phyloP scores from a whole-genome alignment of 2,888 invertebrate genomes.

The Sericinus montela region DNA sequence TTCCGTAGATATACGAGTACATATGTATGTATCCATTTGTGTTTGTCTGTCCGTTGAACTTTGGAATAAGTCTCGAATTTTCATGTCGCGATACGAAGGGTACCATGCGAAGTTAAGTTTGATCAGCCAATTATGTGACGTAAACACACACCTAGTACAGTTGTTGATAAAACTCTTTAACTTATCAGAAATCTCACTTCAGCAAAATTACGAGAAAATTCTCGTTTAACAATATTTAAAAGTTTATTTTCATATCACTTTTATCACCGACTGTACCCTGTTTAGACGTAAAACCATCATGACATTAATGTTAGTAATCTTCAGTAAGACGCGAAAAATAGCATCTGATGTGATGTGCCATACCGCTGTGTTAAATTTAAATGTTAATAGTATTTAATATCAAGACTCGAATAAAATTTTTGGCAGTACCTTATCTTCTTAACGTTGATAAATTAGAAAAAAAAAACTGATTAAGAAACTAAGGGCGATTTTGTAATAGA shows the following conservation, averaged over 20 bases:
- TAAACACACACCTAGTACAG: conserved; percentile 25
- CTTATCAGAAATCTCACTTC: conserved; percentile 23
- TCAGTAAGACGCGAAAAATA: conserved; percentile 28
- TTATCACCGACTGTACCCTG: conserved; percentile 34
- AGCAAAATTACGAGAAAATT: conserved; percentile 27
- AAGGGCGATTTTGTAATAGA: conserved; percentile 4
- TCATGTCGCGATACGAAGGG: conserved; percentile 24
- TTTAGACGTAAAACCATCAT: conserved; percentile 49
- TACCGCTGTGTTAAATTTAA: conserved; percentile 52
- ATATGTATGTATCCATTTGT: conserved; percentile 51
- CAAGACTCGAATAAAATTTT: conserved; percentile 53
- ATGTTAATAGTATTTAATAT: conserved; percentile 33
- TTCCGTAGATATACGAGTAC: conserved; percentile 59
- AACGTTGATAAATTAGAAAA: neutral
- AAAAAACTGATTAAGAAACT: neutral
- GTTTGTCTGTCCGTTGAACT: conserved; percentile 48
- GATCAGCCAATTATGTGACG: conserved; percentile 24
- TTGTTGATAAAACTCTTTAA: conserved; percentile 20
- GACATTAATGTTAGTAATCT: conserved; percentile 43
- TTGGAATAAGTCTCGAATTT: conserved; percentile 68
- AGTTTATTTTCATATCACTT: conserved; percentile 17
- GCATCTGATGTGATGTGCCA: conserved; percentile 75
- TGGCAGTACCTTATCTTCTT: conserved; percentile 20
- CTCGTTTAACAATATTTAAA: conserved; percentile 8
- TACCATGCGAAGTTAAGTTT: conserved; percentile 15